These are phyloP conservation scores for Enteromius paludinosus DNA, from an alignment of 2,797 vertebrate species.

Conservation along the genomic window DNA sequence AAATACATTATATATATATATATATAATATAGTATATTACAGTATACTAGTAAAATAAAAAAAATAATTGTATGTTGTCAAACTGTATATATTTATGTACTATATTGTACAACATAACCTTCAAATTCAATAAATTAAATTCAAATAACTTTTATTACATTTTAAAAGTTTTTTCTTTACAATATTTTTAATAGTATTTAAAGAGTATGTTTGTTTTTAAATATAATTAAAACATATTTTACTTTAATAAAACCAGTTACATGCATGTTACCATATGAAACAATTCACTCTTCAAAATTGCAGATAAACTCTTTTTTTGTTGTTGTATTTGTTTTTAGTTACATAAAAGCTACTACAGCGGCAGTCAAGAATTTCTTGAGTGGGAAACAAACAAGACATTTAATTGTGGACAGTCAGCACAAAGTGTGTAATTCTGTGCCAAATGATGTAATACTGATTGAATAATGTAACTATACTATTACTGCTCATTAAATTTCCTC, in stretches of 20 bases:
- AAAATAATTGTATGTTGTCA: too few species aligned
- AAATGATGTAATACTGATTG: neutral
- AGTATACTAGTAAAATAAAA: too few species aligned
- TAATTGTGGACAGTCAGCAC: neutral
- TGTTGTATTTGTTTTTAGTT: neutral
- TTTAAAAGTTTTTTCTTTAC: neutral
- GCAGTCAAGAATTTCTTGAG: neutral
- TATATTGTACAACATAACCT: too few species aligned
- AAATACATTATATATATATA: too few species aligned
- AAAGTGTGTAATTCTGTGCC: neutral
- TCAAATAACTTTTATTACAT: too few species aligned
- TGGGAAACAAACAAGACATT: neutral
- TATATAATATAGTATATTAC: too few species aligned
- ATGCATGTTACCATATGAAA: neutral
- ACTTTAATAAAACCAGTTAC: neutral
- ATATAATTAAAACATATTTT: neutral
- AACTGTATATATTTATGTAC: too few species aligned
- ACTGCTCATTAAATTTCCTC: slow-evolving; percentile 8
- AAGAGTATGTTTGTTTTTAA: neutral
- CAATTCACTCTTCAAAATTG: neutral
- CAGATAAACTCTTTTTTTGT: neutral
- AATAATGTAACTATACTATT: neutral
- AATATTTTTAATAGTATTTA: neutral
- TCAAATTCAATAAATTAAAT: too few species aligned
- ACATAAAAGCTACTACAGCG: neutral